A percentile compares a stretch with the other conserved stretches of the same genome.
Conservation (phyloP, 2,113 vertebrate species). For the Chloebia gouldiae region DNA sequence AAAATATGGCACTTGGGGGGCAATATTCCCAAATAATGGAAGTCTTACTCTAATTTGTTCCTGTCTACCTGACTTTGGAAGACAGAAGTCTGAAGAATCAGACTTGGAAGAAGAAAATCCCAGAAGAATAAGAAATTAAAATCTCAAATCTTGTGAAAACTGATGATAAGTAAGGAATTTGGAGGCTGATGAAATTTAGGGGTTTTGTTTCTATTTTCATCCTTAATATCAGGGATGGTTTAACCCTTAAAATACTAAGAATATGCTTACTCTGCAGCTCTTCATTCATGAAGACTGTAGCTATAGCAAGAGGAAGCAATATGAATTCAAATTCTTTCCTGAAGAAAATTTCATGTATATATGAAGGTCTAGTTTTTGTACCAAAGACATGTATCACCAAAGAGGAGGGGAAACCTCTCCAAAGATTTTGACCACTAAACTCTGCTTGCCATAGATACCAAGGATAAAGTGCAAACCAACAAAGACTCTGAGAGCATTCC, state of each 20-base stretch:
- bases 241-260: not conserved
- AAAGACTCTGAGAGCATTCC: not conserved
- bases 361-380: not conserved
- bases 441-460: not conserved
- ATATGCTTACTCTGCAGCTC: not conserved
- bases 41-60: not conserved
- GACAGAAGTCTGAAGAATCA: not conserved
- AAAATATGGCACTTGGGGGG: not conserved
- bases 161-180: not conserved
- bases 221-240: not conserved
- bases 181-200: not conserved
- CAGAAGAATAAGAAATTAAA: not conserved
- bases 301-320: not conserved
- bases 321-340: not conserved
- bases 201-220: not conserved
- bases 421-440: not conserved
- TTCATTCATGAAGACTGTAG: not conserved
- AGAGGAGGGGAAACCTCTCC: not conserved
- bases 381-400: not conserved
- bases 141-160: not conserved
- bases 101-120: not conserved
- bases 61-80: not conserved
- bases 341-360: not conserved
- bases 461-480: not conserved
- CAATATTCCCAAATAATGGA: not conserved